Percentiles rank a stretch among this genome's conserved stretches.
Evolutionary conservation across 2,113 vertebrate species (phyloP).

Genomic region (Bucco capensis): DNA sequence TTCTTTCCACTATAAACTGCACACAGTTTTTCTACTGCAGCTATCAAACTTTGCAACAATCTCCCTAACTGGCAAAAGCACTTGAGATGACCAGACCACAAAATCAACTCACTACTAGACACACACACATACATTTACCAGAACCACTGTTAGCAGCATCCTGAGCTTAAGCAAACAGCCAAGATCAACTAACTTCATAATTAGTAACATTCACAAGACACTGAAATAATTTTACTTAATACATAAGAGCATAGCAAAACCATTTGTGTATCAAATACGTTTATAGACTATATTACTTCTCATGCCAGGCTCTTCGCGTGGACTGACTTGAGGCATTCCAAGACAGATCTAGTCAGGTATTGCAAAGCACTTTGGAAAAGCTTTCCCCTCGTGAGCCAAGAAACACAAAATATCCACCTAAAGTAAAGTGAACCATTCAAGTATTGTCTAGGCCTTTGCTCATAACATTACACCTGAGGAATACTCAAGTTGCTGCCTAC

Average conservation of each 20-base stretch:
- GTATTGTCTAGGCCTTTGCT: not conserved
- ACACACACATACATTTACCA: accelerated
- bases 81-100: not conserved
- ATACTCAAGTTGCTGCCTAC: not conserved
- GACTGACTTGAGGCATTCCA: not conserved
- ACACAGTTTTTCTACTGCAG: not conserved
- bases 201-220: not conserved
- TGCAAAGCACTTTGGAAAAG: not conserved
- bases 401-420: not conserved
- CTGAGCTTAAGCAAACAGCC: not conserved
- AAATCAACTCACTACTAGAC: not conserved
- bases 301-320: not conserved
- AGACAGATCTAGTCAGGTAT: not conserved
- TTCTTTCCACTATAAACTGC: not conserved
- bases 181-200: not conserved
- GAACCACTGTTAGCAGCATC: not conserved
- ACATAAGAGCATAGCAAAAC: not conserved
- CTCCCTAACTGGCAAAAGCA: not conserved
- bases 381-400: not conserved
- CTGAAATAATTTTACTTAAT: not conserved
- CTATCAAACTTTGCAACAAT: not conserved
- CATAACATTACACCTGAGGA: not conserved
- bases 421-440: not conserved
- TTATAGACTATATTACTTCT: not conserved
- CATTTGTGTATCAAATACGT: not conserved